Evolutionary conservation across 2,888 invertebrate species (phyloP).

Genomic region (Tenthredo scrophulariae): DNA sequence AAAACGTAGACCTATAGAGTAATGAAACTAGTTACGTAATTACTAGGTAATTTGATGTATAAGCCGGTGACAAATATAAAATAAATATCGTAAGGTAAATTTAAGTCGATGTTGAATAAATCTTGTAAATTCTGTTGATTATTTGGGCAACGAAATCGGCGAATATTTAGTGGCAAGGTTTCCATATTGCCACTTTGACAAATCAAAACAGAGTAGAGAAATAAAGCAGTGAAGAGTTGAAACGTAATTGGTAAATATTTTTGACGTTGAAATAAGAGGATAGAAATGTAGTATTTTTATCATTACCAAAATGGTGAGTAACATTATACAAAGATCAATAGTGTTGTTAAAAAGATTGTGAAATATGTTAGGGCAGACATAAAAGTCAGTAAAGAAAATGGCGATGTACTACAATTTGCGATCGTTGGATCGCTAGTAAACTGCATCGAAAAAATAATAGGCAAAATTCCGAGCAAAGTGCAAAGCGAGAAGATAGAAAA

Average conservation of each 20-base stretch:
- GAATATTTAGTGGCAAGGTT: not conserved
- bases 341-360: not conserved
- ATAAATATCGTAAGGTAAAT: slow-evolving; percentile 2
- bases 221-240: slow-evolving; percentile 42
- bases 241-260: slow-evolving; percentile 45
- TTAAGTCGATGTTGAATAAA: not conserved
- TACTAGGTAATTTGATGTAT: slow-evolving; percentile 7
- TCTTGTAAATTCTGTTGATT: not conserved
- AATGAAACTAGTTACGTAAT: slow-evolving; percentile 49
- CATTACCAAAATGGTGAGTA: slow-evolving; percentile 48
- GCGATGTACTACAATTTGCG: slow-evolving; percentile 47
- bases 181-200: slow-evolving; percentile 54
- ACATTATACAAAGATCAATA: slow-evolving; percentile 6
- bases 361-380: slow-evolving; percentile 24
- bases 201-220: slow-evolving; percentile 45
- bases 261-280: slow-evolving; percentile 42
- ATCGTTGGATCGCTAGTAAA: slow-evolving; percentile 44
- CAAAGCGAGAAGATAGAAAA: not conserved
- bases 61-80: slow-evolving; percentile 20
- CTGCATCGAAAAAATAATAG: slow-evolving; percentile 32
- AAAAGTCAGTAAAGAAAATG: slow-evolving; percentile 38
- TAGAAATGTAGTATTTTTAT: slow-evolving; percentile 45
- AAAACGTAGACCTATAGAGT: slow-evolving; percentile 3
- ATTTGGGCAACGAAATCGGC: not conserved
- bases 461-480: slow-evolving; percentile 14